Base-by-base conservation (phyloP, 2,888 invertebrate genomes). In the Erynnis tages region DNA sequence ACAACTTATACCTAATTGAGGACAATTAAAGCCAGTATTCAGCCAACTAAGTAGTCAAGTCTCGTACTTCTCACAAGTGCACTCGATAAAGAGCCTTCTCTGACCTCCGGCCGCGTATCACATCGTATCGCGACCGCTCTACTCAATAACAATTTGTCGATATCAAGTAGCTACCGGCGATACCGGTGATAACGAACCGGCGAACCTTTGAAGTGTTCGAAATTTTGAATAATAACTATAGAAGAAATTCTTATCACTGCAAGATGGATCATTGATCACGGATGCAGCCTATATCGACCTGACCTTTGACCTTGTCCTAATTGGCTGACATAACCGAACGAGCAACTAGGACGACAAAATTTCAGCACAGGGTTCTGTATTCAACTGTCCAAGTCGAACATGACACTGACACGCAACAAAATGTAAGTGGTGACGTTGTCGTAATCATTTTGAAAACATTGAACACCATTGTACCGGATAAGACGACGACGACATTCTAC, bases 61-160 rank as follows among this genome's bases (percentile, higher is more conserved):
- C 29, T 37, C 10, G 30, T 30, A 4, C 8, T n/a, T 30, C 29
- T 37, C 10, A 23, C 30, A 32, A 38, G 19, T 48, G 40, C 30
- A 48, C 3, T 40, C 40, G 48, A 48, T 48, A 48, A 48, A 30
- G 46, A 45, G 10, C 14, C 48, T 48, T 21, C 38, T 17, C 40
- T 48, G 48, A 48, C 48, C 48, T 21, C 44, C 13, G 8, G 13
- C 21, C 30, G 23, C 14, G 30, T 40, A 48, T 48, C 48, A 23
- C 29, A 32, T 21, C 53, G 50, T 54, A 41, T 53, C 44, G 19
- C 29, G 50, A 45, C 17, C 48, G 25, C n/a, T 48, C 30, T 45
- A 37, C 54, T 54, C 40, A 54, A 54, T 53, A 56, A 59, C 43
- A 57, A 57, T 60, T 60, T 59, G 60, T 62, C 57, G 57, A 57